These are phyloP conservation scores for Heterochromis multidens DNA, from an alignment of 2,113 vertebrate genomes.

Conservation along the genomic window DNA sequence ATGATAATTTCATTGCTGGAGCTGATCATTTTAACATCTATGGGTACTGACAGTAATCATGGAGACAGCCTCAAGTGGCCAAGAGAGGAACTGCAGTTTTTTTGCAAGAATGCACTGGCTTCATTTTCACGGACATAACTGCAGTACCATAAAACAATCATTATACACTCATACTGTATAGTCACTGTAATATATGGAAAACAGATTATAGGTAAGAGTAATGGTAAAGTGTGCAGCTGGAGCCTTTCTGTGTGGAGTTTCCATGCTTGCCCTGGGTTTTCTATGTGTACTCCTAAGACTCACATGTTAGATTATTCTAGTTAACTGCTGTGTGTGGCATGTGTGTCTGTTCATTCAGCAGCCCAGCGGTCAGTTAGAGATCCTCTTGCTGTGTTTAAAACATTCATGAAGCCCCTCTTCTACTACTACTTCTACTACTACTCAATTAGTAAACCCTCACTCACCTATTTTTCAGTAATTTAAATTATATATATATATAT, in stretches of 20 bases:
- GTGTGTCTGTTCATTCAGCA: not conserved
- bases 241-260: not conserved
- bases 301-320: not conserved
- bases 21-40: not conserved
- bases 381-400: constrained; percentile 61
- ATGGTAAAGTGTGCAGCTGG: not conserved
- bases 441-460: constrained; percentile 77
- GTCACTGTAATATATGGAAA: not conserved
- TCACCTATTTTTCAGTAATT: constrained; percentile 77
- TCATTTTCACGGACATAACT: rapidly evolving
- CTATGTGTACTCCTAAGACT: not conserved
- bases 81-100: not conserved
- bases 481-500: constrained; percentile 10
- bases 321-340: not conserved
- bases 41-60: rapidly evolving
- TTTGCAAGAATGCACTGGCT: not conserved
- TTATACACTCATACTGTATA: not conserved
- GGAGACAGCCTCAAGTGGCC: not conserved
- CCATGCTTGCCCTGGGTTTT: rapidly evolving
- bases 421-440: constrained; percentile 74
- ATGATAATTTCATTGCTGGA: not conserved
- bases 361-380: constrained; percentile 27
- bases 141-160: not conserved
- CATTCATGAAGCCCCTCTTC: constrained; percentile 69
- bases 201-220: not conserved